Base-by-base conservation (phyloP, 2,888 invertebrate genomes). In the Latrodectus elegans region DNA sequence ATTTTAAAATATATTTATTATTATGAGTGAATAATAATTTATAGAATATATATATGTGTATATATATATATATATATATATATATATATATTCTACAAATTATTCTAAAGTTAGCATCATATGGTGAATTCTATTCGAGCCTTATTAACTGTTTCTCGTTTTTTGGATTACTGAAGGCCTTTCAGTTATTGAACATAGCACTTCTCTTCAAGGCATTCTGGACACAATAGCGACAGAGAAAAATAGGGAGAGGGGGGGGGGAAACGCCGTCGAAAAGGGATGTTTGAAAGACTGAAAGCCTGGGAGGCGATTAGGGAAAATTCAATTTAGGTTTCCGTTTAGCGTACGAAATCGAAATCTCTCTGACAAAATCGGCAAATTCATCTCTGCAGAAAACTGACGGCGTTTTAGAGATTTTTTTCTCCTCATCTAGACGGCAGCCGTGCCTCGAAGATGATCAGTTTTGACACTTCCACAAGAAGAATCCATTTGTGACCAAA, bases 251-350 rank as follows among this genome's bases (percentile, higher is more conserved):
- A n/a, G 12, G 11, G 12, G 12, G 0, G 0, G 60, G n/a, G n/a
- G 14, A 60, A n/a, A 60, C 60, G 12, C n/a, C 60, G 60, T 60
- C 60, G n/a, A 60, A 60, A 60, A 60, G 60, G 60, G 60, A 60
- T n/a, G 60, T 60, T 17, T 68, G 67, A 68, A 68, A 51, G 55
- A 67, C 11, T 17, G 52, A 52, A 77, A n/a, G 17, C 65, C 77
- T 38, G 53, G 53, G 22, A 64, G 64, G 14, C 73, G 84, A 84
- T 84, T 84, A 73, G 64, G 78, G 84, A 65, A 73, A 84, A 84
- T 78, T 78, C 77, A 84, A 84, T 84, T 84, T 84, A 49, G 49
- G 67, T 55, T 68, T 74, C 74, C 65, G 67, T 67, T 73, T 65
- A 60, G 15, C 49, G 64, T n/a, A 55, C 38, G 65, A 73, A 78